Base-by-base conservation (phyloP, 2,113 vertebrate genomes). In the Boulengeromyrus knoepffleri region DNA sequence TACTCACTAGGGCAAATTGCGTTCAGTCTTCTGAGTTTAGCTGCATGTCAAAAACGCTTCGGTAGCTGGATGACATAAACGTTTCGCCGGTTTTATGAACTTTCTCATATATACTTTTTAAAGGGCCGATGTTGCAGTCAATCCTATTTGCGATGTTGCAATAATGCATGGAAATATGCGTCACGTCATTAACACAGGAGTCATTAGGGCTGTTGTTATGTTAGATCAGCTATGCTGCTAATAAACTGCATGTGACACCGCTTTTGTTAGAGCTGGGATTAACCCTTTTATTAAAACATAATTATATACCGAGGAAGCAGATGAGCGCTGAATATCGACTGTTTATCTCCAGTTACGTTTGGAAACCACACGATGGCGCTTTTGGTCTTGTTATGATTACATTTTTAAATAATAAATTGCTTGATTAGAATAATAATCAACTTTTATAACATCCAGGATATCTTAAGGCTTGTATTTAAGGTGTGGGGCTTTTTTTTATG, bases 361-460 rank as follows among this genome's bases (percentile, higher is more conserved):
- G 89, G 47, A 3, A 77, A 87, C 94, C 96, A 96, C 95, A 93
- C 96, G 96, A 95, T 96, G 95, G 96, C 74, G 95, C 95, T 94
- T 94, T 95, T 92, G 95, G 91, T 95, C 95, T 95, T 93, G 92
- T 94, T 70, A 91, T 89, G 27, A 24, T 80, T 9, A 36, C 0
- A 1, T 53, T 84, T 85, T 89, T 46, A 80, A 56, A 58, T 9
- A 36, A 21, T 31, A 42, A 39, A 6, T 53, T 24, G 49, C 31
- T 89, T 53, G 58, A 88, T 83, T 13, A 8, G 50, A 89, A 62
- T 85, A 53, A 42, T n/a, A 83, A 46, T 46, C n/a, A 80, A 8
- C 17, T 45, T 53, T 45, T 39, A 12, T 53, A 53, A 50, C 10
- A 80, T 80, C 31, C 85, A 52, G 31, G 15, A 87, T 36, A 36